Base-by-base conservation (phyloP, 2,888 invertebrate species). In the Pachycephus smyrnensis region DNA sequence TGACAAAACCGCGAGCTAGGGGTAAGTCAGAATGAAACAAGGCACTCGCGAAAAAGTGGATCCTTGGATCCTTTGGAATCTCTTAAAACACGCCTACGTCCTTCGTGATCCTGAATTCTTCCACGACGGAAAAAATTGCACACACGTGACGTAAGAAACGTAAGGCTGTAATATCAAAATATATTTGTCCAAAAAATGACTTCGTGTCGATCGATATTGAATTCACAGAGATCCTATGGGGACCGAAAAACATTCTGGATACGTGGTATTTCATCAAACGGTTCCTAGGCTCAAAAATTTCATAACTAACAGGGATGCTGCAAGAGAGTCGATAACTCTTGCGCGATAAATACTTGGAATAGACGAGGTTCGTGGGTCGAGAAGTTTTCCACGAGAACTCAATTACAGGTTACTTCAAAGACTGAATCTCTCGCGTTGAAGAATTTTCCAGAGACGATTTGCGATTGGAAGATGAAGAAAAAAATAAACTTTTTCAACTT, bases 1-100 rank as follows among this genome's bases (percentile, higher is more conserved):
- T 97, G 81, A 96, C 96, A 35, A 97, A 97, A 89, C 96, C 97
- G 0, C 94, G 97, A 84, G 98, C 98, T 0, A 94, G 96, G 94
- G 98, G 98, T 98, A 92, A 93, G 94, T 90, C 30, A n/a, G 12
- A 33, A 31, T 71, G 15, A 73, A 74, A 75, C 68, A 73, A 75
- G 76, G 68, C 73, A 79, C 68, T 69, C 75, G 73, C 37, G 68
- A 76, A 79, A 40, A 76, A 37, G 4, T 12, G 4, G 6, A 4
- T 23, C 40, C 23, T 40, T 55, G 1, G 23, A 55, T 55, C 15
- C 9, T 55, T 55, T 6, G 23, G 9, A 55, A 55, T 23, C 6
- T 23, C 15, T 40, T 40, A 2, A 23, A 40, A 9, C 15, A 23
- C 55, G 23, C 23, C 9, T 9, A 23, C 0, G 15, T 55, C 2